Evolutionary conservation across 1,140 invertebrate genomes (phyloP), one percentile per base, ranked within the genome.

Genomic region (Bradynema listronoti): DNA sequence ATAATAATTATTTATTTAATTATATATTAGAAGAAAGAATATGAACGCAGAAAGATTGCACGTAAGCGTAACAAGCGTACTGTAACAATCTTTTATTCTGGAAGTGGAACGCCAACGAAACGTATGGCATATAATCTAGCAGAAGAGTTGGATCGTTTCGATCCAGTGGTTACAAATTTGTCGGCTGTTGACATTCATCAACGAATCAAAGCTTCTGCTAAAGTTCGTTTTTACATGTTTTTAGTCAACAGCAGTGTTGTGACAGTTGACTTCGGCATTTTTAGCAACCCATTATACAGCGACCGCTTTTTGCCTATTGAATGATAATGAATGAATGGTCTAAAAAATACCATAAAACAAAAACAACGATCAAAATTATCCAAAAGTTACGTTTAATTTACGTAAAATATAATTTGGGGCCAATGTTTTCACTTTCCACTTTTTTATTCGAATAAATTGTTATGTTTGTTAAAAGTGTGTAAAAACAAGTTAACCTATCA

Each of bases 131-230:
- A 63, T 43, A 25, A 63, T 39, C 45, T 63, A 30, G 57, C 61
- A 22, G 61, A 63, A 34, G 25, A 47, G 11, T 34, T 63, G 1
- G 58, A 61, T 9, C 32, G 43, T n/a, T 63, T 63, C 36, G 61
- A 63, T 24, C 61, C 61, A n/a, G 34, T 63, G 27, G 61, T 63
- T 32, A 29, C 49, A 24, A 63, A 63, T 29, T 36, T 63, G n/a
- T 19, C 27, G 4, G 49, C 46, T 54, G 47, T 32, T 6, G 61
- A 63, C 25, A 45, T 63, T 24, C 34, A 47, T 34, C 33, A 25
- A n/a, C 24, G 25, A 55, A n/a, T 55, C 3, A 55, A 55, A 14
- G 41, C 33, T 11, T 24, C 52, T 54, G 24, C 33, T 5, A 50
- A 55, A 22, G 43, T 55, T n/a, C 22, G n/a, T 5, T 36, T 50